phyloP scores from a whole-genome alignment of 2,113 vertebrate genomes.

The Chaetodon trifascialis region DNA sequence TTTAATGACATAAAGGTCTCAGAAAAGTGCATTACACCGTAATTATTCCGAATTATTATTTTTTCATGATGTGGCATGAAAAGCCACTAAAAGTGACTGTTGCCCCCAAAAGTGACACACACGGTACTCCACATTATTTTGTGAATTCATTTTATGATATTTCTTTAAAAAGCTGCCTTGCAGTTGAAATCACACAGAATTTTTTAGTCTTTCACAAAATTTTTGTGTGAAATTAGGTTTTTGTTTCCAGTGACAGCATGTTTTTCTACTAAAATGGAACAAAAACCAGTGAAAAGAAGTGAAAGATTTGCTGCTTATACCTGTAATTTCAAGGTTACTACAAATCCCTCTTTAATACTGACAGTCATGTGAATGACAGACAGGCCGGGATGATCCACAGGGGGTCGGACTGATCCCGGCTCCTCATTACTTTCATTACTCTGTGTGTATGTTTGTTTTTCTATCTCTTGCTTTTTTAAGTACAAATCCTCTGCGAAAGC shows the following conservation, averaged over 20 bases:
- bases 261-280: background rate
- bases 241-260: background rate
- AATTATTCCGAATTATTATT: background rate
- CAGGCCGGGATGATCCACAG: slow-evolving; percentile 56
- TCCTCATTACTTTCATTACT: slow-evolving; percentile 65
- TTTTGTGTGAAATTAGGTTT: background rate
- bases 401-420: slow-evolving; percentile 42
- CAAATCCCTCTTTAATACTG: slow-evolving; percentile 71
- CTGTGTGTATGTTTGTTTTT: slow-evolving; percentile 17
- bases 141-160: background rate
- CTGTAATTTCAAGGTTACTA: slow-evolving; percentile 51
- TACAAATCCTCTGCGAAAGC: slow-evolving; percentile 16
- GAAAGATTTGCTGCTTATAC: slow-evolving; percentile 50
- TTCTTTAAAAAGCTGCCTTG: background rate
- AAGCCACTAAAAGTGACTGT: background rate
- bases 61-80: background rate
- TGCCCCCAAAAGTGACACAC: background rate
- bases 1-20: background rate
- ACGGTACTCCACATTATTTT: background rate
- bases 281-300: slow-evolving; percentile 7
- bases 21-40: background rate
- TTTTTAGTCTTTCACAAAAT: background rate
- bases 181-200: background rate
- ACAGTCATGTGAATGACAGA: slow-evolving; percentile 65
- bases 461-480: background rate